phyloP scores from a whole-genome alignment of 2,888 invertebrate genomes.

The Pharmacophagus antenor region DNA sequence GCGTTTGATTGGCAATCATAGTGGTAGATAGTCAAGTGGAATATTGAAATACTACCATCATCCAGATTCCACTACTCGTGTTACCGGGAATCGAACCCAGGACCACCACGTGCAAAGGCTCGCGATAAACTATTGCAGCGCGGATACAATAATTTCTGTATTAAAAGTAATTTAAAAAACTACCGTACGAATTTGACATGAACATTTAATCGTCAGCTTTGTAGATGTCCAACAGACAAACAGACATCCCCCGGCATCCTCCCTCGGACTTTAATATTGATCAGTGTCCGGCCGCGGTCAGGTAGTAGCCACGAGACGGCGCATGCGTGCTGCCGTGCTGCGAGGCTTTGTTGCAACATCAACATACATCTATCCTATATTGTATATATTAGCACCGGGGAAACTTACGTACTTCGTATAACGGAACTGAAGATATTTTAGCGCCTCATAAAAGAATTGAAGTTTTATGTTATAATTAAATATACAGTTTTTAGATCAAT shows the following conservation, averaged over 20 bases:
- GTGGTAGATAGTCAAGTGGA: too few species aligned
- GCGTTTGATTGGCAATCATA: too few species aligned
- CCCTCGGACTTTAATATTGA: conserved; percentile 82
- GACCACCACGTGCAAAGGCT: too few species aligned
- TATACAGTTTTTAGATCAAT: neutral
- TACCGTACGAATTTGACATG: too few species aligned
- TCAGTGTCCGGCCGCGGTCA: conserved; percentile 82
- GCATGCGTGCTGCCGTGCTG: conserved; percentile 63
- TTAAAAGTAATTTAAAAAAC: too few species aligned
- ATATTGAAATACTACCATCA: too few species aligned
- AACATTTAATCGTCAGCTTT: conserved; percentile 48
- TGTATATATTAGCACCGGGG: neutral
- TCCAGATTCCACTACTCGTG: too few species aligned
- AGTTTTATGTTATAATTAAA: neutral
- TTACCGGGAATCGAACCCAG: too few species aligned
- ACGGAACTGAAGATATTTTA: neutral
- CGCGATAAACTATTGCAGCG: too few species aligned
- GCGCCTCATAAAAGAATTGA: neutral
- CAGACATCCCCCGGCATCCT: conserved; percentile 78
- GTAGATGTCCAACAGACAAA: conserved; percentile 66
- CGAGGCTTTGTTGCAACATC: conserved; percentile 39
- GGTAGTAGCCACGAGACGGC: conserved; percentile 70
- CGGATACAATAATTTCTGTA: too few species aligned
- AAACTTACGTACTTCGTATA: neutral
- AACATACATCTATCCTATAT: conserved; percentile 7